Evolutionary conservation across 2,113 vertebrate species (phyloP).

Genomic region (Pomatostomus ruficeps): DNA sequence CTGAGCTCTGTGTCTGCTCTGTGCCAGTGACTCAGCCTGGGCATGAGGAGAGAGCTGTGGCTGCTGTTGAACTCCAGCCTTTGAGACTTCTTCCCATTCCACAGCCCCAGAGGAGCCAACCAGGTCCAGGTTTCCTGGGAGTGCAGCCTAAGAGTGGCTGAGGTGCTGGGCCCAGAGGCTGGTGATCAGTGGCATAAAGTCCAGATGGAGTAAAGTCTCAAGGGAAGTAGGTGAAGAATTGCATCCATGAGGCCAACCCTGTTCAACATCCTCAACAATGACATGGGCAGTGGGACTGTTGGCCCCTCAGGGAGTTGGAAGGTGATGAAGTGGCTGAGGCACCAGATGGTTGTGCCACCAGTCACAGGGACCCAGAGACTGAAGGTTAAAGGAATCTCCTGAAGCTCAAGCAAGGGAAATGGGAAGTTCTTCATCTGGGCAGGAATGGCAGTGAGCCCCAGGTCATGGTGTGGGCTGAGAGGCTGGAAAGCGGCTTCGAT

Average conservation of each 20-base stretch:
- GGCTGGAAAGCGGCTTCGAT: background rate
- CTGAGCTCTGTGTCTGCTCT: background rate
- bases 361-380: background rate
- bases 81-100: background rate
- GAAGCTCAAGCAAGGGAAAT: background rate
- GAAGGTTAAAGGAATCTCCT: background rate
- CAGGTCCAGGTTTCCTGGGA: background rate
- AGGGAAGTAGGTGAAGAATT: too few species aligned
- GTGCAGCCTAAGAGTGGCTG: background rate
- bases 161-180: background rate
- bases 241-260: rapidly evolving
- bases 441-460: background rate
- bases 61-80: background rate
- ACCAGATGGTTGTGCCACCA: background rate
- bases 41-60: background rate
- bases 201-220: background rate
- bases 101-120: background rate
- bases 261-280: background rate
- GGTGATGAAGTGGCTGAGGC: background rate
- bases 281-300: background rate
- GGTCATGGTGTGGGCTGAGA: background rate
- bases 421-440: background rate
- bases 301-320: background rate
- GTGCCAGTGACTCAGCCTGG: background rate
- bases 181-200: background rate